Base-by-base conservation (phyloP, 2,888 invertebrate species). In the Netelia virgata region DNA sequence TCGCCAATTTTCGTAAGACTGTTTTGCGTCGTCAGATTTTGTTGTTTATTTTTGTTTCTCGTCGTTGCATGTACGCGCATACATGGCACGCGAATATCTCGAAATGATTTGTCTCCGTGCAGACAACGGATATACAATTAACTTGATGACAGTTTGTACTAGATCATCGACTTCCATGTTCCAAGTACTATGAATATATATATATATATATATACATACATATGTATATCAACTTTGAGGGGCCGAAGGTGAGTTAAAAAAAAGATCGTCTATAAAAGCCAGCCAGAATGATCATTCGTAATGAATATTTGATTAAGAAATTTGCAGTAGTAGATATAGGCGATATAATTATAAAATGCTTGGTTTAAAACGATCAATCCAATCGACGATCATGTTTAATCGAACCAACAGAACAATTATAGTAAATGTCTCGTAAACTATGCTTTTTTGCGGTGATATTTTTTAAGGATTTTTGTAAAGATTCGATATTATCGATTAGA, bases 1-100 rank as follows among this genome's bases (percentile, higher is more conserved):
- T 88, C 89, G 89, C 89, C 88, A 87, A 90, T 87, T 90, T 90
- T 87, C 89, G 89, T 91, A 92, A 92, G 92, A 92, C 91, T 92
- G 91, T 90, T 89, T 90, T 88, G 83, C 88, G 77, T 75, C 74
- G 69, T 78, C 78, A 59, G 23, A 23, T 69, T 18, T 70, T 55
- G 43, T 73, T 41, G n/a, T n/a, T n/a, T n/a, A n/a, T n/a, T 61
- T 69, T 53, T 23, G 63, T 70, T 14, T 76, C 2, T n/a, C 57
- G 1, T 66, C 64, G 63, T 64, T 68, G 53, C 50, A 47, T 77
- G 77, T 82, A 73, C 47, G 73, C 74, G 73, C 18, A 61, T 28
- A 55, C 23, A 16, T 18, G 9, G 16, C 23, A 18, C 16, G 18
- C 10, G 57, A 9, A 18, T 57, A 18, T 55, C 16, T 57, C 18